Evolutionary conservation across 2,888 invertebrate genomes (phyloP), one percentile per base, ranked within the genome.

Genomic region (Belgica antarctica): DNA sequence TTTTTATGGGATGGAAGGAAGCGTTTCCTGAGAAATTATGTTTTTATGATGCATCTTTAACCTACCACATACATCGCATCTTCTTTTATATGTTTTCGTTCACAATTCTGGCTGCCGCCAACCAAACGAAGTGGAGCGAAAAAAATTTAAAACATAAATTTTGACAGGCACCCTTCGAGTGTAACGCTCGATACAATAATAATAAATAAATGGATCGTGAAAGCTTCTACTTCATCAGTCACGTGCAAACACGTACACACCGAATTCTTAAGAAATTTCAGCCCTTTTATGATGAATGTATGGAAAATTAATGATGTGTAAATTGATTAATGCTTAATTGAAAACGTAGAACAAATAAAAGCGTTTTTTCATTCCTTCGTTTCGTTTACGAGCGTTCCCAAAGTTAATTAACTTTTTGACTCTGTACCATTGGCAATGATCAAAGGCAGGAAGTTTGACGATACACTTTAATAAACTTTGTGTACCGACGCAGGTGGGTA

Each of bases 271-370:
- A n/a, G n/a, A 31, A 57, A 57, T 57, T 52, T 52, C 27, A 1
- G 25, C 27, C 2, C 59, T 5, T 41, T 2, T 59, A 27, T 59
- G 25, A 25, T 59, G 59, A 59, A 59, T 22, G 19, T 24, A 57
- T 57, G 28, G 22, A 24, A 65, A 28, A 41, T 36, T 65, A 65
- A 65, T 65, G 65, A 47, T 65, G 47, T 47, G 47, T 25, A 65
- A 47, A 65, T 65, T 65, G 65, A 63, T 63, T 63, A 22, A 41
- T 41, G 28, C 10, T 15, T 65, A 47, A 65, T 65, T 47, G 65
- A 47, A 65, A 59, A 27, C 25, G 24, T 59, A n/a, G 24, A 57
- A 57, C 57, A 57, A 57, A 57, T 57, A 57, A 47, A 57, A 57
- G n/a, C n/a, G n/a, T n/a, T n/a, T n/a, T n/a, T n/a, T n/a, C n/a